Percentiles rank a stretch among this genome's conserved stretches.
Conservation (phyloP, 2,888 invertebrate species). For the Scaptomyza tumidula region DNA sequence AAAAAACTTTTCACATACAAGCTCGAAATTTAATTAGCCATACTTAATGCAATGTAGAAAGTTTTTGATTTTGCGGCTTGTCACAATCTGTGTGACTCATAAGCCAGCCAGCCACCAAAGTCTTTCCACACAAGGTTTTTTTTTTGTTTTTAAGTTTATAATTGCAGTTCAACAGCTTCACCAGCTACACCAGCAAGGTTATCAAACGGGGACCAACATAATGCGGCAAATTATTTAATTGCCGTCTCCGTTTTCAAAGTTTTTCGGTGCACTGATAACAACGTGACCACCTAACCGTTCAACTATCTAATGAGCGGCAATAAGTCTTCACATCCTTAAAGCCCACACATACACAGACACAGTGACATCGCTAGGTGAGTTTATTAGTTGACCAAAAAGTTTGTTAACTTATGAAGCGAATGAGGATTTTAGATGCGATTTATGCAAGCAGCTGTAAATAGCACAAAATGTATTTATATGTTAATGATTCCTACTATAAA, state of each 20-base stretch:
- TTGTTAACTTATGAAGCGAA: background rate
- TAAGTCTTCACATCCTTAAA: conserved; percentile 50
- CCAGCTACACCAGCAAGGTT: background rate
- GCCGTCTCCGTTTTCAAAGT: conserved; percentile 42
- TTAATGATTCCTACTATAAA: no score
- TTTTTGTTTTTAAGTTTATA: conserved; percentile 28
- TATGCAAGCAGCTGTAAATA: background rate
- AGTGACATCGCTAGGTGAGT: conserved; percentile 8
- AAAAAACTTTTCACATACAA: conserved; percentile 56
- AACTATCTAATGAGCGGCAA: conserved; percentile 60
- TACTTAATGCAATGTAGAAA: conserved; percentile 38
- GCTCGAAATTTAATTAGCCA: conserved; percentile 73
- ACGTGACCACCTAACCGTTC: conserved; percentile 34
- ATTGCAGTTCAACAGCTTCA: conserved; percentile 10
- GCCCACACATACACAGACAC: conserved; percentile 11
- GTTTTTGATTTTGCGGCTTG: conserved; percentile 35
- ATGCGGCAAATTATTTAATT: conserved; percentile 46
- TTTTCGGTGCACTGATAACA: conserved; percentile 39
- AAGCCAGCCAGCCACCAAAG: conserved; percentile 2
- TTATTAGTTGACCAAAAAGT: conserved; percentile 40
- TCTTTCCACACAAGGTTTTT: background rate
- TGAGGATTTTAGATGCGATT: background rate
- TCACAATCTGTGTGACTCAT: conserved; percentile 16
- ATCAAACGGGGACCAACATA: conserved; percentile 6
- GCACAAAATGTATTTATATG: background rate